Evolutionary conservation across 2,797 vertebrate genomes (phyloP).

Genomic region (Gymnoscopelus microlampas): DNA sequence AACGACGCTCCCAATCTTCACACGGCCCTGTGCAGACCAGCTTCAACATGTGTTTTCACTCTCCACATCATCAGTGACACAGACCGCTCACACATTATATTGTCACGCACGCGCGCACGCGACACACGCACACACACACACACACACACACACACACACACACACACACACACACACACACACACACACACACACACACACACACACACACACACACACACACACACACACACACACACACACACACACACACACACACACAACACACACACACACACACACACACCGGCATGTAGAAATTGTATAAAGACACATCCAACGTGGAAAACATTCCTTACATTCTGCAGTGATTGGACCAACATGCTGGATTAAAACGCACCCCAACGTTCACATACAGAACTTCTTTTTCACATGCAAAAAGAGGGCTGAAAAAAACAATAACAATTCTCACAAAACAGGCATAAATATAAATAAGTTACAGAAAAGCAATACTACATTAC

Average conservation of each 20-base stretch:
- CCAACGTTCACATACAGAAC: no score
- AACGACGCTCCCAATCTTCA: conserved; percentile 59
- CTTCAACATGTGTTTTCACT: conserved; percentile 69
- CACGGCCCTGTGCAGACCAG: conserved; percentile 47
- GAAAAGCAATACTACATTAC: no score
- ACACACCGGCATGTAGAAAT: not conserved
- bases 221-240: not conserved
- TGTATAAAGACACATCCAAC: not conserved
- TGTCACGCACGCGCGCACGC: conserved; percentile 18
- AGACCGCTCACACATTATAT: conserved; percentile 14
- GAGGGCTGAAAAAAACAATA: no score
- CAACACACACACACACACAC: no score
- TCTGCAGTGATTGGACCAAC: not conserved
- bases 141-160: conserved; percentile 17
- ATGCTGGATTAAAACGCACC: not conserved
- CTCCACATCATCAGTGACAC: conserved; percentile 12
- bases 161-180: conserved; percentile 5
- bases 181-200: not conserved
- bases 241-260: no score
- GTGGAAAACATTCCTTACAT: not conserved
- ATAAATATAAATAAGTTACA: no score
- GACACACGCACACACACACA: conserved; percentile 22
- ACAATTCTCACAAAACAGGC: no score
- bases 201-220: not conserved
- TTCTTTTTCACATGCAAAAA: no score